phyloP scores from a whole-genome alignment of 2,113 vertebrate genomes.

The Megaceryle torquata region DNA sequence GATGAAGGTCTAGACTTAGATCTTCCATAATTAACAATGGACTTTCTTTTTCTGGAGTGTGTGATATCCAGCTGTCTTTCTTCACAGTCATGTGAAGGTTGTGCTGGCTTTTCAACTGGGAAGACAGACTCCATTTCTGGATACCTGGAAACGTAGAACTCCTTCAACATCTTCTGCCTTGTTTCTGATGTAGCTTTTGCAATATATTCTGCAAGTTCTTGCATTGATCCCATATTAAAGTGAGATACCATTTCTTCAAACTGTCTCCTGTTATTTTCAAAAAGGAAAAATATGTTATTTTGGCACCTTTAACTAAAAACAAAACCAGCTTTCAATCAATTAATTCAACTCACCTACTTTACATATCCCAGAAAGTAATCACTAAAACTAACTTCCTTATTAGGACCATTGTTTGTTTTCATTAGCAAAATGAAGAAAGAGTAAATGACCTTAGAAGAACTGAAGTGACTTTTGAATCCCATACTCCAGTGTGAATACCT shows the following conservation, averaged over 20 bases:
- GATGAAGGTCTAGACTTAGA: constrained; percentile 19
- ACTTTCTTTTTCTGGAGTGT: constrained; percentile 20
- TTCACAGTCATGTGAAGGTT: not conserved
- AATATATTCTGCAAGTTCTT: constrained; percentile 80
- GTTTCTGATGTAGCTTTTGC: constrained; percentile 75
- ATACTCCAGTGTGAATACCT: not conserved
- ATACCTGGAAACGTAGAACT: constrained; percentile 80
- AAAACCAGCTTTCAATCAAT: not conserved
- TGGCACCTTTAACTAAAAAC: not conserved
- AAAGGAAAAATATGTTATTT: constrained; percentile 40
- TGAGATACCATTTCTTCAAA: constrained; percentile 86
- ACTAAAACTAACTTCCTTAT: not conserved
- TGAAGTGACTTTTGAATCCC: not conserved
- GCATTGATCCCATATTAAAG: constrained; percentile 75
- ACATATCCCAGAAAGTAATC: not conserved
- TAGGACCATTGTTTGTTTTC: not conserved
- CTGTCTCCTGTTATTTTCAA: constrained; percentile 80
- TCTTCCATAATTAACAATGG: not conserved
- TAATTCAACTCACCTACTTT: not conserved
- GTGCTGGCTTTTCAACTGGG: not conserved
- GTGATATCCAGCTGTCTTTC: not conserved
- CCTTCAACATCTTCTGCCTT: constrained; percentile 79
- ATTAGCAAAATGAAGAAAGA: not conserved
- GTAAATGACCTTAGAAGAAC: not conserved
- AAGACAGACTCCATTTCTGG: constrained; percentile 76